Evolutionary conservation across 37 sponge, comb jelly and placozoan genomes (phyloP), one percentile per base, ranked within the genome.

Genomic region (Mnemiopsis leidyi): DNA sequence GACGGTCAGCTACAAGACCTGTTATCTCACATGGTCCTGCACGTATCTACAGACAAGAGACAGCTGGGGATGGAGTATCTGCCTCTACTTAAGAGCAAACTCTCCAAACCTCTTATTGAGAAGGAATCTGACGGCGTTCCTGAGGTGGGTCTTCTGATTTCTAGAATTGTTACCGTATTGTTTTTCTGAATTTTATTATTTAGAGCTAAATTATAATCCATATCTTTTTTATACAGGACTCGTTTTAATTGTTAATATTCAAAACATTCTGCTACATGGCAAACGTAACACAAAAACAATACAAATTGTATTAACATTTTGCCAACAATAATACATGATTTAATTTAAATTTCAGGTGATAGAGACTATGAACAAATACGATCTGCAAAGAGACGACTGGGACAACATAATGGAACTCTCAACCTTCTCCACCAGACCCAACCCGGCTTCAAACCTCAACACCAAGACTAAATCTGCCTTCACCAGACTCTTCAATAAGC

Each of bases 301-400:
- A n/a, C n/a, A n/a, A n/a, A n/a, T n/a, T n/a, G n/a, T n/a, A n/a
- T n/a, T n/a, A n/a, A n/a, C n/a, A n/a, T n/a, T n/a, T n/a, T n/a
- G n/a, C n/a, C n/a, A n/a, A n/a, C n/a, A n/a, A n/a, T n/a, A n/a
- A n/a, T n/a, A n/a, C n/a, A n/a, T n/a, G n/a, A n/a, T n/a, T n/a
- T n/a, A n/a, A n/a, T n/a, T n/a, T n/a, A n/a, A n/a, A n/a, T n/a
- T n/a, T n/a, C 7, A 69, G 73, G 73, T 69, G n/a, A 69, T 69
- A 69, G 9, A 5, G 23, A 69, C 73, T 3, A 69, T 69, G 73
- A 69, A 69, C 73, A 61, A 90, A 0, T 98, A 98, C 92, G 94
- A 94, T 75, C 94, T 98, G 9, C 92, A 68, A 0, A 76, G 96
- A 28, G 97, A 97, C 0, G 99, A 98, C 93, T 96, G 96, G 96